phyloP scores from a whole-genome alignment of 2,888 invertebrate genomes.

The Azorinus chamasolen region DNA sequence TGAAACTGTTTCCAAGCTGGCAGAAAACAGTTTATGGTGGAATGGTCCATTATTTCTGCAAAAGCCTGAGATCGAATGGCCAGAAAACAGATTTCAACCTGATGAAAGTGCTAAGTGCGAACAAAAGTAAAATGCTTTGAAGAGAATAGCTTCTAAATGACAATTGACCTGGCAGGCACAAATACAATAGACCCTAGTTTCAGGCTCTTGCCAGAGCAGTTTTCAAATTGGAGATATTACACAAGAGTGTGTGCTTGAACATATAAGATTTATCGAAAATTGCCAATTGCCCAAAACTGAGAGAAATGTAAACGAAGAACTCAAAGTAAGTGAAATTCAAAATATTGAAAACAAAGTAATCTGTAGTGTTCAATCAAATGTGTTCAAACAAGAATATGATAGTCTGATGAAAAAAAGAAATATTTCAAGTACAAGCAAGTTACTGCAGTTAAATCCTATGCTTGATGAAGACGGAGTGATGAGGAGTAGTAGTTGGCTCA shows the following conservation, averaged over 20 bases:
- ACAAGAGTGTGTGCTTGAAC: neutral
- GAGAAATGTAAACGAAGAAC: constrained; percentile 4
- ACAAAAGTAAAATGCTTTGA: neutral
- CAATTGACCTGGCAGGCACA: too few relatives aligned
- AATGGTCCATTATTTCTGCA: constrained; percentile 42
- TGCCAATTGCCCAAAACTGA: constrained; percentile 3
- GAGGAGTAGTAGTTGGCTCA: constrained; percentile 11
- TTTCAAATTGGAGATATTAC: constrained; percentile 13
- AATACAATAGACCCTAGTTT: too few relatives aligned
- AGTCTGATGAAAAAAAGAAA: constrained; percentile 3
- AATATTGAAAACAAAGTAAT: constrained; percentile 29
- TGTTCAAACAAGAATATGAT: constrained; percentile 17
- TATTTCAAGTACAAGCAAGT: constrained; percentile 28
- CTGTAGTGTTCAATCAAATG: constrained; percentile 8
- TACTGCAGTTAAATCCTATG: constrained; percentile 33
- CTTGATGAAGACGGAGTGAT: constrained; percentile 38
- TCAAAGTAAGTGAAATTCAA: constrained; percentile 4
- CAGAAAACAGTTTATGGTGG: constrained; percentile 33
- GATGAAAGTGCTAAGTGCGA: neutral
- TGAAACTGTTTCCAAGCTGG: neutral
- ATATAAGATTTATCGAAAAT: too few relatives aligned
- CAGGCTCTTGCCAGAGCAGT: constrained; percentile 3
- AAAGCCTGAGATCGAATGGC: constrained; percentile 20
- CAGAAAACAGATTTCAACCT: constrained; percentile 9
- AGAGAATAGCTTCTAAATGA: neutral